Percentiles rank a stretch among this genome's conserved stretches.
These are phyloP conservation scores for Watsonalla binaria DNA, from an alignment of 2,888 invertebrate species.

Conservation along the genomic window DNA sequence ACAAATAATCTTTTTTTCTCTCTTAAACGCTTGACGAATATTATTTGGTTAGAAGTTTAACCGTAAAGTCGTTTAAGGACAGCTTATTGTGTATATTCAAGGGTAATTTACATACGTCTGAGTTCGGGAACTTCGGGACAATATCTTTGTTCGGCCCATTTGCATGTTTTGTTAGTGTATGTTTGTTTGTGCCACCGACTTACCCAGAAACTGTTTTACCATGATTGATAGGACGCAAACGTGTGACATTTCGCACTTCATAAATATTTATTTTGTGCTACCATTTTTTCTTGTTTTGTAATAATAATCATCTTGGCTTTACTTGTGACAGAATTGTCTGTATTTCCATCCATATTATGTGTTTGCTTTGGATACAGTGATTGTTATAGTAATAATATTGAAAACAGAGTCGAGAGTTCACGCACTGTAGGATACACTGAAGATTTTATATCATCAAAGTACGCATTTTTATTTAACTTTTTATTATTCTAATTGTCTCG, in stretches of 20 bases:
- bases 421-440: too few relatives aligned
- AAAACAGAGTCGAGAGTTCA: too few relatives aligned
- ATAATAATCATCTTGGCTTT: not conserved
- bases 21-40: slow-evolving; percentile 45
- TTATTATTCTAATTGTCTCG: too few relatives aligned
- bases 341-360: too few relatives aligned
- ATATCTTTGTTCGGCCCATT: slow-evolving; percentile 35
- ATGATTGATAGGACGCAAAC: slow-evolving; percentile 57
- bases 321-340: too few relatives aligned
- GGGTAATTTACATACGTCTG: slow-evolving; percentile 54
- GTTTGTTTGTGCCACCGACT: slow-evolving; percentile 56
- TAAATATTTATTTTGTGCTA: slow-evolving; percentile 27
- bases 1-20: slow-evolving; percentile 45
- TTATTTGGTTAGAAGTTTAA: slow-evolving; percentile 72
- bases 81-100: slow-evolving; percentile 24
- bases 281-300: not conserved
- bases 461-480: too few relatives aligned
- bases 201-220: slow-evolving; percentile 51
- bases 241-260: slow-evolving; percentile 48
- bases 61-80: slow-evolving; percentile 59
- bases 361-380: too few relatives aligned
- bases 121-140: slow-evolving; percentile 7
- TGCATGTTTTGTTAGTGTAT: slow-evolving; percentile 46
- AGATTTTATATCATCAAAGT: too few relatives aligned
- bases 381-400: too few relatives aligned